Base-by-base conservation (phyloP, 2,113 vertebrate species). In the Forbesichthys papilliferus region DNA sequence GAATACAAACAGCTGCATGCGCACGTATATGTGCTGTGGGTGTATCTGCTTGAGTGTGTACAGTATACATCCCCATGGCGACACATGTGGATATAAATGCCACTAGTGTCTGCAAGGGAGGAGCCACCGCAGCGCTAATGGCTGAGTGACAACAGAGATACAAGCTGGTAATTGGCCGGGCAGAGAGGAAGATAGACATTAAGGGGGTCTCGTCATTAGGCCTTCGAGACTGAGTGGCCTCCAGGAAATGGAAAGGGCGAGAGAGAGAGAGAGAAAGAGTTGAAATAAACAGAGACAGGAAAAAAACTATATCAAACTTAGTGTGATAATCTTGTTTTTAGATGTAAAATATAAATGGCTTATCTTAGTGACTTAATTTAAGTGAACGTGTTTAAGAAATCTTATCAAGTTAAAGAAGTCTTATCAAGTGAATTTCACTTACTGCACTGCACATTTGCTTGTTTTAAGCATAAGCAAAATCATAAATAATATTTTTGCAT, bases 151-250 rank as follows among this genome's bases (percentile, higher is more conserved):
- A 42, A 60, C 58, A 64, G 58, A 70, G 68, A 86, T 57, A 61
- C 64, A 83, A 61, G 68, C 55, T 42, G 53, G 73, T 83, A 86
- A 87, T 83, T 84, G 75, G 67, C 58, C 47, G 48, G 7, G 60
- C 3, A 20, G 3, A 33, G 79, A 80, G 79, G 75, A 87, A 79
- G 79, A 79, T 18, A 71, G 79, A 84, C 86, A 87, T 89, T 89
- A 87, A 82, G 55, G 56, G 82, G 75, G 57, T 51, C 18, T 80
- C 55, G 3, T 86, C 84, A 66, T 82, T 83, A 82, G 54, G 66
- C 48, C 63, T 66, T n/a, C 20, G 13, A 55, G n/a, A 63, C 63
- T 70, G 71, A 46, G 48, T 0, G 8, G 9, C 66, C 52, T 52
- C 11, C 11, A 11, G 49, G 6, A 52, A 55, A 9, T n/a, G n/a